A percentile compares a stretch with the other conserved stretches of the same genome.
phyloP scores from a whole-genome alignment of 2,797 vertebrate genomes.

The Sebastes steindachneri region DNA sequence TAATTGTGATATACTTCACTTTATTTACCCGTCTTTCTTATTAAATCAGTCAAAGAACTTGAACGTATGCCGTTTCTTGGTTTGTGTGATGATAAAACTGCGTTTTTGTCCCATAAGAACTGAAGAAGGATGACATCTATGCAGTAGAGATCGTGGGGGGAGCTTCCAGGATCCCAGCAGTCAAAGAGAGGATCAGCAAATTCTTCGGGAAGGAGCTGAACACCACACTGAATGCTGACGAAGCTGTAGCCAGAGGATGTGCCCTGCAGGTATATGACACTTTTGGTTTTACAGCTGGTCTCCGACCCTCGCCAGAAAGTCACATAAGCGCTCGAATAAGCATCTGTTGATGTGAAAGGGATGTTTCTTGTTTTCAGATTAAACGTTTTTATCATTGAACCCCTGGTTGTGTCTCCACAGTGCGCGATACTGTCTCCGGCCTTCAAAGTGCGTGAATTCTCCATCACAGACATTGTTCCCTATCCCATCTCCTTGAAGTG shows the following conservation, averaged over 20 bases:
- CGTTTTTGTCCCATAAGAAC: constrained; percentile 75
- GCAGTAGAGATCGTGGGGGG: constrained; percentile 99
- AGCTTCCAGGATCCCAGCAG: constrained; percentile 92
- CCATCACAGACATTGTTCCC: constrained; percentile 92
- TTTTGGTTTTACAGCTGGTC: not conserved
- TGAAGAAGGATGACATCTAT: constrained; percentile 97
- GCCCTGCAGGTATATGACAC: constrained; percentile 89
- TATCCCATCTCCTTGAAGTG: constrained; percentile 96
- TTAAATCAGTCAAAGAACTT: not conserved
- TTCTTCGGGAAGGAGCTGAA: constrained; percentile 97
- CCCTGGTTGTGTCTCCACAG: constrained; percentile 73
- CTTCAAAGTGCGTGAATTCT: constrained; percentile 99
- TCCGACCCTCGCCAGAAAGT: not conserved
- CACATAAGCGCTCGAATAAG: not conserved
- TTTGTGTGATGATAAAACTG: not conserved
- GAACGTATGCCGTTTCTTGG: not conserved
- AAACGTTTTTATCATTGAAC: not conserved
- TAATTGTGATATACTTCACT: not conserved
- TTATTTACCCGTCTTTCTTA: not conserved
- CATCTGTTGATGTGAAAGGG: not conserved
- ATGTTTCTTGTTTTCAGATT: not conserved
- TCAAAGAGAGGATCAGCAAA: constrained; percentile 96
- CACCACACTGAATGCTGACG: constrained; percentile 96
- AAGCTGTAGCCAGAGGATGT: constrained; percentile 96
- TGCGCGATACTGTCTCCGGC: constrained; percentile 98